A percentile compares a stretch with the other conserved stretches of the same genome.
phyloP scores from a whole-genome alignment of 2,113 vertebrate species.

The Xerus inauris region DNA sequence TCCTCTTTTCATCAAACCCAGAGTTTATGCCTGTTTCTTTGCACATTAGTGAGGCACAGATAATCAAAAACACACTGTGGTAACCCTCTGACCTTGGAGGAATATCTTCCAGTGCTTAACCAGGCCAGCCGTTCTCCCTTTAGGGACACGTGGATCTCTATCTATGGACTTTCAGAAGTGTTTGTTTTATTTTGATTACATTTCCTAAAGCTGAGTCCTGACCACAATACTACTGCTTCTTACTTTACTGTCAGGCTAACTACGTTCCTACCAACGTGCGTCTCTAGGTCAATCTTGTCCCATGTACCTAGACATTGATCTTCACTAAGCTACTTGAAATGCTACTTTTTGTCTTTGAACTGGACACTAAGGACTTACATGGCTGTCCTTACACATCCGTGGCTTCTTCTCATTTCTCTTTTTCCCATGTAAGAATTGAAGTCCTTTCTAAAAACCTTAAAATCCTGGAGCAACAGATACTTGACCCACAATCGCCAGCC shows the following conservation, averaged over 20 bases:
- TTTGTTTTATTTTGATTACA: background rate
- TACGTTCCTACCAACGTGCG: background rate
- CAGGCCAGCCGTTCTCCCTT: background rate
- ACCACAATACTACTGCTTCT: no score
- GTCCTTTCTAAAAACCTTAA: background rate
- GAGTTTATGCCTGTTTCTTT: background rate
- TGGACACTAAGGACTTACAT: background rate
- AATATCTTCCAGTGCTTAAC: background rate
- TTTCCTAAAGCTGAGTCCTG: background rate
- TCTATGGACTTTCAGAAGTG: background rate
- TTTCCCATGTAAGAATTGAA: background rate
- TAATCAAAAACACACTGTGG: background rate
- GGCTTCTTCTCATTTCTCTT: background rate
- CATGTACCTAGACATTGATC: background rate
- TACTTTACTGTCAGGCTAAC: no score
- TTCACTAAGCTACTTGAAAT: no score
- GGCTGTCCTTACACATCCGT: no score
- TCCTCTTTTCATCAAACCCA: background rate
- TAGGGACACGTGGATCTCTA: background rate
- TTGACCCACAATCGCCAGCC: background rate
- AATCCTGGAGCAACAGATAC: accelerated
- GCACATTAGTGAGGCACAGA: background rate
- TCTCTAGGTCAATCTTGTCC: background rate
- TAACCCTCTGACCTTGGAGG: background rate
- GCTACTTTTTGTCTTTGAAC: no score